A percentile compares a stretch with the other conserved stretches of the same genome.
Conservation (phyloP, 2,888 invertebrate species). For the Caradrina clavipalpis region DNA sequence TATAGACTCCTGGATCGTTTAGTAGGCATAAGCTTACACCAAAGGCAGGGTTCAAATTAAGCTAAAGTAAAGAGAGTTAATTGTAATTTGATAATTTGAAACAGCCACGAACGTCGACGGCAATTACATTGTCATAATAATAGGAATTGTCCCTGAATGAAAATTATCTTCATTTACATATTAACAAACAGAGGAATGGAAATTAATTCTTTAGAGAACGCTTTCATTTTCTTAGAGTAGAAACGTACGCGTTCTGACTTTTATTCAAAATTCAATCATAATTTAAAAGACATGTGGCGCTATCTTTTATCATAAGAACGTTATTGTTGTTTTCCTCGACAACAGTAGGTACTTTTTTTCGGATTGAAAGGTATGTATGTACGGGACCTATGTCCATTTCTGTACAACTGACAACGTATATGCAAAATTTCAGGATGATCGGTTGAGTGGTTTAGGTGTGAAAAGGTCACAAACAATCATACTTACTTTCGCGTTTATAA, state of each 20-base stretch:
- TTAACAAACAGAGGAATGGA: constrained; percentile 22
- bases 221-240: constrained; percentile 8
- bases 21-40: constrained; percentile 20
- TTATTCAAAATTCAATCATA: not conserved
- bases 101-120: constrained; percentile 24
- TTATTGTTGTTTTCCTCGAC: too few species aligned
- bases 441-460: too few species aligned
- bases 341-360: too few species aligned
- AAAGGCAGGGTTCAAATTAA: constrained; percentile 40
- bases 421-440: too few species aligned
- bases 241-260: not conserved
- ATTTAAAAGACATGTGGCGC: too few species aligned
- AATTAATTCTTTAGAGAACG: constrained; percentile 13
- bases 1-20: constrained; percentile 26
- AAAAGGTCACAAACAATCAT: too few species aligned
- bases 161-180: constrained; percentile 49
- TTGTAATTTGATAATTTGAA: constrained; percentile 54
- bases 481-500: too few species aligned
- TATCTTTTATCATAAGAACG: too few species aligned
- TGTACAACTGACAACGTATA: too few species aligned
- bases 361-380: too few species aligned
- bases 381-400: too few species aligned
- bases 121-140: constrained; percentile 50
- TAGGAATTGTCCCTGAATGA: constrained; percentile 39
- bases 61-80: constrained; percentile 38